Conservation (phyloP, 2,888 invertebrate genomes). For the Alloscopus bannaensis region DNA sequence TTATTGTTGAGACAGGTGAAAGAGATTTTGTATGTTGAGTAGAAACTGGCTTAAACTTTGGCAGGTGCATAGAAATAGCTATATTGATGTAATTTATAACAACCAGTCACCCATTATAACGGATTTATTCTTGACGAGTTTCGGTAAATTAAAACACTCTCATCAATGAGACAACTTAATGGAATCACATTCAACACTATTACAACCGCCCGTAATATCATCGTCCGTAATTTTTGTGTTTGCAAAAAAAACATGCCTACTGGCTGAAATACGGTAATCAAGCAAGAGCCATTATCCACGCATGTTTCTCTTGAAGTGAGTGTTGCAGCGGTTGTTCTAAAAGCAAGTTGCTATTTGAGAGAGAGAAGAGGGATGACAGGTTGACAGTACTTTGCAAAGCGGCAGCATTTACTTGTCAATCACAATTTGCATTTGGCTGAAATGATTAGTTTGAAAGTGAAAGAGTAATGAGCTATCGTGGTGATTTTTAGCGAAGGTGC, state of each 20-base stretch:
- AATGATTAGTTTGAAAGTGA: slow-evolving; percentile 16
- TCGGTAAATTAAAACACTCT: slow-evolving; percentile 7
- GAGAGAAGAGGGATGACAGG: not conserved
- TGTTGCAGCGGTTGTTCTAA: too few species aligned
- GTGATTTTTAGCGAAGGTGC: slow-evolving; percentile 23
- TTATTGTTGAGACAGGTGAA: not conserved
- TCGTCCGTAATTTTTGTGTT: not conserved
- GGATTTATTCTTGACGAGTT: not conserved
- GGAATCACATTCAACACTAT: not conserved
- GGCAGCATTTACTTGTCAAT: not conserved
- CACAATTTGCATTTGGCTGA: not conserved
- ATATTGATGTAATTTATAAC: not conserved
- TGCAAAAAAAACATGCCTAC: too few species aligned
- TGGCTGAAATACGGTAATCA: not conserved
- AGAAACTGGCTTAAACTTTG: too few species aligned
- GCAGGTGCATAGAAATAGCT: not conserved
- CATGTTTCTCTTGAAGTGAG: not conserved
- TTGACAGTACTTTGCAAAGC: not conserved
- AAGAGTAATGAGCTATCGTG: slow-evolving; percentile 24
- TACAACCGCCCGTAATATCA: not conserved
- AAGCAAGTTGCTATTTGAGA: not conserved
- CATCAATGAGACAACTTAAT: not conserved
- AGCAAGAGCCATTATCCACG: not conserved
- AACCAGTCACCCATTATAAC: not conserved
- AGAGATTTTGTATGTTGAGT: too few species aligned